Base-by-base conservation (phyloP, 2,113 vertebrate species). In the Dascyllus trimaculatus region DNA sequence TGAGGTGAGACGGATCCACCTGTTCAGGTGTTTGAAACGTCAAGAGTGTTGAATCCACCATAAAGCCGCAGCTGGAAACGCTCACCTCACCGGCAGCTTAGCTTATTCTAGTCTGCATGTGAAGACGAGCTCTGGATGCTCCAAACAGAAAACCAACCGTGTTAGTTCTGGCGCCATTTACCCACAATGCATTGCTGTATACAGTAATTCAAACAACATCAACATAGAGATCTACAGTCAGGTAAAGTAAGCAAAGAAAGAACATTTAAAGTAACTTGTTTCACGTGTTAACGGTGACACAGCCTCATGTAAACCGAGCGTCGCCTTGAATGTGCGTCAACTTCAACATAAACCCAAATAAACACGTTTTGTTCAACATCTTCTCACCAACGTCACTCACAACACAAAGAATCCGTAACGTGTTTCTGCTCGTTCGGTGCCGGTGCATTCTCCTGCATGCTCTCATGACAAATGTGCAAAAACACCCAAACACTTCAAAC, bases 181-280 rank as follows among this genome's bases (percentile, higher is more conserved):
- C 73, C 76, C 81, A 85, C 15, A 85, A 85, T 83, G 76, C 86
- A 73, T 60, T 78, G 67, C 58, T 69, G 58, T 61, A 25, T 54
- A 78, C 78, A 71, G 32, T 35, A 54, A 59, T 81, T 78, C 18
- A 70, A 78, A 71, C 9, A 64, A 76, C 78, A 77, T 52, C 25
- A 78, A 71, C 68, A 48, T 11, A 76, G n/a, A 81, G 45, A 84
- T 58, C n/a, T 79, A 51, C 63, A 61, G 40, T 25, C n/a, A 75
- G 52, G 35, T 60, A 22, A 63, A 57, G 52, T 69, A 67, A 78
- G 21, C 4, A 14, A 59, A 45, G 26, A 61, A 11, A 43, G 40
- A 52, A 70, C 22, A 80, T 64, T 58, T 26, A 40, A 73, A 69
- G 14, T 21, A 38, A 64, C 1, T 29, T 25, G 1, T 53, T 65